phyloP scores from a whole-genome alignment of 53 echinoderm and acorn worm genomes.

The Crossaster papposus region DNA sequence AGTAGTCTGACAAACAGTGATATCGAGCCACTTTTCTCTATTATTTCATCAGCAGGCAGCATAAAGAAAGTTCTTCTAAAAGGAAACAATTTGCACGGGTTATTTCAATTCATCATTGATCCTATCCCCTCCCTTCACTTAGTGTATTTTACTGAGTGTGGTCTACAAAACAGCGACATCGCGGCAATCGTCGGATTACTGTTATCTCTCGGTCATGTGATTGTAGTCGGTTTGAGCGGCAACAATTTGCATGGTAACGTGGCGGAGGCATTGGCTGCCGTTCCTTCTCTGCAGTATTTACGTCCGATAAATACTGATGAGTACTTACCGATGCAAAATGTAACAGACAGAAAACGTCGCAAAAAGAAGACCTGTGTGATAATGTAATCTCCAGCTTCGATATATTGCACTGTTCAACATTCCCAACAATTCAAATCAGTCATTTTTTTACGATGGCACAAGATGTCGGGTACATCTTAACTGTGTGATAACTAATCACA shows the following conservation, averaged over 20 bases:
- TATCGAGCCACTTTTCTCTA: too few relatives aligned
- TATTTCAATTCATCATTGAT: not conserved
- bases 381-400: too few relatives aligned
- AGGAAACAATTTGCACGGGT: too few relatives aligned
- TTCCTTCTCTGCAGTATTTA: not conserved
- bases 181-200: not conserved
- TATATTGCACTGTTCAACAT: too few relatives aligned
- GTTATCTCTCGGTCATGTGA: not conserved
- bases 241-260: not conserved
- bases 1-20: too few relatives aligned
- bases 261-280: not conserved
- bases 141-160: not conserved
- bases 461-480: too few relatives aligned
- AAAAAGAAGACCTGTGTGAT: too few relatives aligned
- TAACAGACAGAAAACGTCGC: not conserved
- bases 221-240: not conserved
- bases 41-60: too few relatives aligned
- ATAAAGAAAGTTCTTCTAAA: too few relatives aligned
- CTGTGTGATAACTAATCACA: too few relatives aligned
- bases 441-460: too few relatives aligned
- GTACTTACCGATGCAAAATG: not conserved
- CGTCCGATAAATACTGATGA: not conserved
- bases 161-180: not conserved
- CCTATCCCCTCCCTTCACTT: not conserved
- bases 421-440: too few relatives aligned